Base-by-base conservation (phyloP, 2,888 invertebrate species). In the Nomada fucata region DNA sequence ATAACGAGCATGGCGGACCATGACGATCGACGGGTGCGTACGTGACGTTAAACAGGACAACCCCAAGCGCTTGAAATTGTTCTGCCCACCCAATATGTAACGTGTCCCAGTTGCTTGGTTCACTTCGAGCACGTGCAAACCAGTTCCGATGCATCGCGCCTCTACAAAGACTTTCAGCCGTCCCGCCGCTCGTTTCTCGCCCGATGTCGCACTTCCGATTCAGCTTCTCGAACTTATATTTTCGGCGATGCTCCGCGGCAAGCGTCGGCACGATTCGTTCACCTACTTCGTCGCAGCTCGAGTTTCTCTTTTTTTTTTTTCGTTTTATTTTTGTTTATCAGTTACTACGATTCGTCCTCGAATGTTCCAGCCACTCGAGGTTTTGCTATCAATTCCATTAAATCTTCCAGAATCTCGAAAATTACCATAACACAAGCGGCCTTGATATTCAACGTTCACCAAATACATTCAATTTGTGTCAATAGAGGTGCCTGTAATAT, bases 31-130 rank as follows among this genome's bases (percentile, higher is more conserved):
- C 18, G 13, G 2, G 15, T 3, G 36, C 7, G 36, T 53, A 72
- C 75, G 78, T 75, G 71, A 65, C 72, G 15, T 76, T 47, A 15
- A 18, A 18, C 44, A 60, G 26, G 36, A 29, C 18, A 23, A 44
- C 5, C 9, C 18, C n/a, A 52, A 18, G 53, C 20, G 36, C 29
- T 52, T 42, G 60, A 44, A 71, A 76, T 79, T 84, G 77, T 84
- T 85, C 44, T 70, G 36, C 18, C 50, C 80, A 69, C 73, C 77
- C 82, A 83, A 87, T 84, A 83, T 80, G 79, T 83, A 86, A 82
- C 74, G 80, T 57, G 88, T 88, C 88, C 88, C 80, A 88, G 88
- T 88, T 88, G 79, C 88, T 87, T 88, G 88, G 88, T 87, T 86
- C 87, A 88, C 87, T 88, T 88, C 65, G 80, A 61, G 59, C 75